phyloP scores from a whole-genome alignment of 2,797 vertebrate genomes.

The Balearica regulorum region DNA sequence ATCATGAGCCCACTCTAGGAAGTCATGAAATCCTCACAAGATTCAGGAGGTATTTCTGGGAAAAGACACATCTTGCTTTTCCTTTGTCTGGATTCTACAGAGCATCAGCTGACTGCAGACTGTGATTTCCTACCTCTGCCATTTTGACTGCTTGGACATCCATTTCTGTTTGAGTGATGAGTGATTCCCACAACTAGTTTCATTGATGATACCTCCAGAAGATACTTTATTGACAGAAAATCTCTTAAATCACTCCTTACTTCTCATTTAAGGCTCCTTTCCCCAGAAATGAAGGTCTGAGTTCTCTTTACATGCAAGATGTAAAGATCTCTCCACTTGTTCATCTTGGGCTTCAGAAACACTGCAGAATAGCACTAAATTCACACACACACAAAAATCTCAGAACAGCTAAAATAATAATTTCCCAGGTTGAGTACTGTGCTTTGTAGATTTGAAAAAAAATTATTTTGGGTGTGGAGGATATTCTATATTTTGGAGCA shows the following conservation, averaged over 20 bases:
- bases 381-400: background rate
- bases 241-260: background rate
- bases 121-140: background rate
- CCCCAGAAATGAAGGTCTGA: background rate
- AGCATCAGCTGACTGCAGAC: background rate
- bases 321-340: background rate
- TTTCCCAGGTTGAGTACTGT: background rate
- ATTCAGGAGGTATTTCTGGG: background rate
- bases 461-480: background rate
- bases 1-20: background rate
- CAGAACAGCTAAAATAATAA: background rate
- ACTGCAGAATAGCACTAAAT: background rate
- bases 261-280: background rate
- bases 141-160: background rate
- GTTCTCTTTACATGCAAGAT: background rate
- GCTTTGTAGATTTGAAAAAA: background rate
- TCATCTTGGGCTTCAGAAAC: background rate
- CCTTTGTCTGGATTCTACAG: background rate
- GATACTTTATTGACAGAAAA: background rate
- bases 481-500: background rate
- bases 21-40: background rate
- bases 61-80: background rate
- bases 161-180: background rate
- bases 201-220: background rate
- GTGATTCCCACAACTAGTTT: background rate